Conservation (phyloP, 2,888 invertebrate species). For the Lasioglossum calceatum region DNA sequence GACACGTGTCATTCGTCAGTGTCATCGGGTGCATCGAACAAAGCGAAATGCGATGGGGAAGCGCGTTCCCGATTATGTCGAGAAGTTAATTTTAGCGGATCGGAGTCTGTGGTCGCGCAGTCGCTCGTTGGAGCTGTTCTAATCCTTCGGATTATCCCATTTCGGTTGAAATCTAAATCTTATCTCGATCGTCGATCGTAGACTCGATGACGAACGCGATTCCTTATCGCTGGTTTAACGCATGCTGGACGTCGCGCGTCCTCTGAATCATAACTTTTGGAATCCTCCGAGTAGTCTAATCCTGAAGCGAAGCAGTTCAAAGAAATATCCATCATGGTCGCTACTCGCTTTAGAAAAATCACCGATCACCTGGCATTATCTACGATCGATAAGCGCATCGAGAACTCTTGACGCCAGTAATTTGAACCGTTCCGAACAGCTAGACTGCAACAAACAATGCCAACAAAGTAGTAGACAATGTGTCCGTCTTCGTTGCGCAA, state of each 20-base stretch:
- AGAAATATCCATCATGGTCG: neutral
- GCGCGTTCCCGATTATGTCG: constrained; percentile 41
- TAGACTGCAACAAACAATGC: neutral
- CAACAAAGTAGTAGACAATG: neutral
- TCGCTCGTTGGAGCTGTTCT: neutral
- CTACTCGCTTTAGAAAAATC: neutral
- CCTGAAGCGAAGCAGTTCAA: neutral
- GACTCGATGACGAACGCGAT: neutral
- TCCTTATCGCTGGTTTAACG: neutral
- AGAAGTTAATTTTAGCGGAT: constrained; percentile 55
- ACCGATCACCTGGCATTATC: neutral
- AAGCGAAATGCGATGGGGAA: constrained; percentile 26
- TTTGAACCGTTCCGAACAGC: neutral
- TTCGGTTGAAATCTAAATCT: neutral
- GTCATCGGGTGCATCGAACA: constrained; percentile 24
- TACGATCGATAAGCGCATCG: neutral
- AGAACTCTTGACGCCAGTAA: neutral
- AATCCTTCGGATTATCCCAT: neutral
- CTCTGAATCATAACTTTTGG: neutral
- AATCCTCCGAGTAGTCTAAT: neutral
- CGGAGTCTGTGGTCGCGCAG: neutral
- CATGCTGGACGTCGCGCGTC: neutral
- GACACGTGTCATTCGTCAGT: constrained; percentile 46
- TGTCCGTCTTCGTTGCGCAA: neutral
- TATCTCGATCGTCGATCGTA: neutral